Conservation (phyloP, 2,888 invertebrate genomes). For the Homarus gammarus region DNA sequence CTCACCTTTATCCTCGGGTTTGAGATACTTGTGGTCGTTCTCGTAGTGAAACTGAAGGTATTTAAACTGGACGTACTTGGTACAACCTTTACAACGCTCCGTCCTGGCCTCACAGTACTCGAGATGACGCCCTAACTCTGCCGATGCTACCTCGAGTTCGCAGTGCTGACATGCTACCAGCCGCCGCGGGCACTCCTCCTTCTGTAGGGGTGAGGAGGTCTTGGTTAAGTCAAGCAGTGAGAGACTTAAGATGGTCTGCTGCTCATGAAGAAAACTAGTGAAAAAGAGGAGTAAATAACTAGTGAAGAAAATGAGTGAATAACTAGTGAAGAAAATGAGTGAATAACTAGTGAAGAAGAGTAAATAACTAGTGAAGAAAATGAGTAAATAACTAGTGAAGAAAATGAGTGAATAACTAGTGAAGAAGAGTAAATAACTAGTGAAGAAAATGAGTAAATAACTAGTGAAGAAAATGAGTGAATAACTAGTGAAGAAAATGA, state of each 20-base stretch:
- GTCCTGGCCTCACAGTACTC: slow-evolving; percentile 87
- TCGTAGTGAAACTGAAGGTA: slow-evolving; percentile 81
- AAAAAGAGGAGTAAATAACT: no score
- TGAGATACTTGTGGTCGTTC: slow-evolving; percentile 84
- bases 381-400: no score
- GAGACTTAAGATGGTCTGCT: background rate
- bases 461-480: no score
- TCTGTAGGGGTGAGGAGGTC: slow-evolving; percentile 77
- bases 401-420: no score
- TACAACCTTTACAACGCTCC: slow-evolving; percentile 85
- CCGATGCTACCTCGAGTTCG: slow-evolving; percentile 84
- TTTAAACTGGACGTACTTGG: slow-evolving; percentile 86
- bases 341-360: no score
- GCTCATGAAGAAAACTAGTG: no score
- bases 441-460: no score
- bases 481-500: no score
- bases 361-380: no score
- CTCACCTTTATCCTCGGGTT: slow-evolving; percentile 81
- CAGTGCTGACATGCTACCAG: slow-evolving; percentile 85
- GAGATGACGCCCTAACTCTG: slow-evolving; percentile 84
- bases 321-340: no score
- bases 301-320: no score
- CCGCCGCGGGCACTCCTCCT: slow-evolving; percentile 82
- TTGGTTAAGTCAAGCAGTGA: background rate
- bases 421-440: no score